These are phyloP conservation scores for Eristalinus sepulchralis DNA, from an alignment of 2,888 invertebrate species.

Conservation along the genomic window DNA sequence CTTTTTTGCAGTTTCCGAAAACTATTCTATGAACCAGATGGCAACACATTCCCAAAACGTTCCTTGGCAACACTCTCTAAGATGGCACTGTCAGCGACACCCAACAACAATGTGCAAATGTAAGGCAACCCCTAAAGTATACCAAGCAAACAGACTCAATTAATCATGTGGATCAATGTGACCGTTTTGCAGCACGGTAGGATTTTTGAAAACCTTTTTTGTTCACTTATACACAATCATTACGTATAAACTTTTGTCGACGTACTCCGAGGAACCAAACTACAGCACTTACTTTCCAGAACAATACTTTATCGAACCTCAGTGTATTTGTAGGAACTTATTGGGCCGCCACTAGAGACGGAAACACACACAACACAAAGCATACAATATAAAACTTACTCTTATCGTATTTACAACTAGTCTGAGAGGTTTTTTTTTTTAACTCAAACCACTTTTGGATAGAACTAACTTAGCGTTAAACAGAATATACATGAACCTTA, in stretches of 20 bases:
- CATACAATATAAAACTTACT: conserved; percentile 23
- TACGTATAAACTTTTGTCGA: conserved; percentile 1
- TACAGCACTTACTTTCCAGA: conserved; percentile 35
- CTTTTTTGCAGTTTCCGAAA: conserved; percentile 89
- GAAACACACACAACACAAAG: conserved; percentile 2
- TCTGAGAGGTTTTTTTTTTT: conserved; percentile 63
- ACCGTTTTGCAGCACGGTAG: conserved; percentile 19
- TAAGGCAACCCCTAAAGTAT: conserved; percentile 26
- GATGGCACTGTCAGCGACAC: conserved; percentile 84
- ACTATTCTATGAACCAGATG: conserved; percentile 88
- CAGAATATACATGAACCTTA: background rate
- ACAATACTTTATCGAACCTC: conserved; percentile 38
- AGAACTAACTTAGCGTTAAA: conserved; percentile 43
- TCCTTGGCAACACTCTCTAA: conserved; percentile 90
- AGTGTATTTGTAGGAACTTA: conserved; percentile 31
- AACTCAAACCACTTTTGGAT: conserved; percentile 51
- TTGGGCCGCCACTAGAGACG: conserved; percentile 18
- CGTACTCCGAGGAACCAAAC: conserved; percentile 50
- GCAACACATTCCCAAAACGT: conserved; percentile 88
- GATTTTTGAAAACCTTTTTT: conserved; percentile 27
- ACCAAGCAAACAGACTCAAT: conserved; percentile 37
- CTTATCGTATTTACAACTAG: conserved; percentile 60
- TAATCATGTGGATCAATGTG: conserved; percentile 33
- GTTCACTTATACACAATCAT: conserved; percentile 2
- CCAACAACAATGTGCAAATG: conserved; percentile 71